Evolutionary conservation across 2,797 vertebrate genomes (phyloP), one percentile per base, ranked within the genome.

Genomic region (Anguilla marmorata): DNA sequence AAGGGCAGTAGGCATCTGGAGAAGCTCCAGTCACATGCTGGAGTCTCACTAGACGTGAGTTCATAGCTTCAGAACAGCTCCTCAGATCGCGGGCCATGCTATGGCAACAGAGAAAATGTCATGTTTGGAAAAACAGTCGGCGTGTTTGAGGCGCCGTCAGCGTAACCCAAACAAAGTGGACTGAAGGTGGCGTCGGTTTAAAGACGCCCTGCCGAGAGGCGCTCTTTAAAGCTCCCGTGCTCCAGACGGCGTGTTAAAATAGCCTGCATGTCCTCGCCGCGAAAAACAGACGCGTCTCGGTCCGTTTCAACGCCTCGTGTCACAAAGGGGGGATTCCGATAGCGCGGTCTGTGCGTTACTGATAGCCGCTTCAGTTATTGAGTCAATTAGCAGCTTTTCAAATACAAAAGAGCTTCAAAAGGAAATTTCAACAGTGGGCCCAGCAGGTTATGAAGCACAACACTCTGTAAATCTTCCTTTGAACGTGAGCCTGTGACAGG

Each of bases 11-110:
- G 30, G 69, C 69, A 12, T 74, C 33, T 24, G 19, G 79, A 82
- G 79, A 33, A 30, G 1, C 19, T 50, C 21, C 79, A n/a, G 45
- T 82, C 45, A n/a, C 79, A 24, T 8, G 41, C 79, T 48, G 30
- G 2, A 12, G 30, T 79, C 74, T 37, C 37, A 5, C 37, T 41
- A 11, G 74, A 14, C 30, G 21, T 45, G 37, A 9, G 66, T 7
- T 80, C 33, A 14, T 24, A 21, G 88, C 11, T 82, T 1, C n/a
- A 86, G 88, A 91, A 80, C 84, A 89, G 74, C 89, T 50, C 89
- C 41, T 79, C 58, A 19, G 76, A 41, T 80, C 76, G 16, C 5
- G 2, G 76, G 16, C 76, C 76, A 24, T 21, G 4, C 41, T 24
- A 11, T n/a, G 50, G 33, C 52, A 56, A 58, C 16, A 21, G 50